Percentiles rank a stretch among this genome's conserved stretches.
These are phyloP conservation scores for Pseudococcus longispinus DNA, from an alignment of 2,888 invertebrate species.

Conservation along the genomic window DNA sequence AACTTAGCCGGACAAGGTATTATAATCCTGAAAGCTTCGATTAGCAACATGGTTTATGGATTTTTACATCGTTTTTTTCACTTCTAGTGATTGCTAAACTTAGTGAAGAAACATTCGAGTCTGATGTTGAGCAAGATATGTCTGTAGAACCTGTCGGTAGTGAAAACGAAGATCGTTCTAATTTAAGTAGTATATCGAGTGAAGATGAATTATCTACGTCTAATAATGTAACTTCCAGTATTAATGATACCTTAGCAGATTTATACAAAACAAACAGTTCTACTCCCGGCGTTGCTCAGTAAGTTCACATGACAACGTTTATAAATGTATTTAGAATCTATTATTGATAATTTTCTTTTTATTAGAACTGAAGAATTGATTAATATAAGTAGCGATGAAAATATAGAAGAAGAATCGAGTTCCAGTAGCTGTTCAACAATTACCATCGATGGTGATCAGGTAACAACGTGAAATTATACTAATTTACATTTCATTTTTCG, in stretches of 20 bases:
- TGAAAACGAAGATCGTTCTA: conserved; percentile 49
- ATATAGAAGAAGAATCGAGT: conserved; percentile 40
- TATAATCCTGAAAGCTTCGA: not conserved
- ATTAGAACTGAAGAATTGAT: conserved; percentile 50
- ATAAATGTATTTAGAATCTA: not conserved
- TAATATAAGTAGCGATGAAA: conserved; percentile 53
- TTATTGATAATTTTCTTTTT: not conserved
- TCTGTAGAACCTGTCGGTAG: conserved; percentile 25
- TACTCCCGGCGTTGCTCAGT: conserved; percentile 10
- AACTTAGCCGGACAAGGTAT: conserved; percentile 57
- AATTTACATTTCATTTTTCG: not conserved
- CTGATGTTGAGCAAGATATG: conserved; percentile 16
- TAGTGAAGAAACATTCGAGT: conserved; percentile 15
- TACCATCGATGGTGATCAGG: conserved; percentile 50
- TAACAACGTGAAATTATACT: not conserved
- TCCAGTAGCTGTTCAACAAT: conserved; percentile 42
- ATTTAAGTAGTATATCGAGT: conserved; percentile 47
- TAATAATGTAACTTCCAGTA: conserved; percentile 4
- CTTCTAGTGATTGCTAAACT: conserved; percentile 9
- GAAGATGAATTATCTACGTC: conserved; percentile 36
- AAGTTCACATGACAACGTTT: not conserved
- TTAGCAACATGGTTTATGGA: not conserved
- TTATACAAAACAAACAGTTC: conserved; percentile 38
- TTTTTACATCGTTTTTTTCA: not conserved
- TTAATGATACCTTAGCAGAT: conserved; percentile 28